Evolutionary conservation across 1,140 invertebrate genomes (phyloP).

Genomic region (Cyclargus thomasi): DNA sequence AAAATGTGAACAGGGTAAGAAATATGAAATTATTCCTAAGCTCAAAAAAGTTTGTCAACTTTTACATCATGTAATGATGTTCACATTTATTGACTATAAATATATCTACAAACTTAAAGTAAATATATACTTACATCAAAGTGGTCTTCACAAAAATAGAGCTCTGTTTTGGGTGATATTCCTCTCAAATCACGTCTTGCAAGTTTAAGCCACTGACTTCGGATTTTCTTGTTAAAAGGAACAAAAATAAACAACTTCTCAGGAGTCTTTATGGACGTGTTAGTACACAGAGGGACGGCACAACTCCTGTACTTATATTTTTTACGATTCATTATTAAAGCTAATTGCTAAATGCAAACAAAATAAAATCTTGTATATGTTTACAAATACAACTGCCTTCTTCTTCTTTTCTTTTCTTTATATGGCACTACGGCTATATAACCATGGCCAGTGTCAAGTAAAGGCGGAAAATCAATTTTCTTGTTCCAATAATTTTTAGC

Average conservation of each 20-base stretch:
- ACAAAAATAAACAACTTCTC: slow-evolving; percentile 23
- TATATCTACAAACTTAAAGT: slow-evolving; percentile 11
- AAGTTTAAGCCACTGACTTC: slow-evolving; percentile 28
- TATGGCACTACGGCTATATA: no score
- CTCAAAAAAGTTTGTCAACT: slow-evolving; percentile 15
- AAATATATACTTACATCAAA: slow-evolving; percentile 11
- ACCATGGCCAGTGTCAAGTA: no score
- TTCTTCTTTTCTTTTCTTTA: no score
- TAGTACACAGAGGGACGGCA: slow-evolving; percentile 25
- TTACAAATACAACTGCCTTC: no score
- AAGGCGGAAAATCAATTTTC: no score
- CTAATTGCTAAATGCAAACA: no score
- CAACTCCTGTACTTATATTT: slow-evolving; percentile 32
- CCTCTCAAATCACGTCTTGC: slow-evolving; percentile 16
- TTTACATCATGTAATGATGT: slow-evolving; percentile 4
- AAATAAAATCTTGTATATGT: no score
- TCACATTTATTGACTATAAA: neutral
- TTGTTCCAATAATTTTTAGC: no score
- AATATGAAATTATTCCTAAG: slow-evolving; percentile 1
- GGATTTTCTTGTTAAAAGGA: slow-evolving; percentile 21
- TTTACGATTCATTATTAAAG: no score
- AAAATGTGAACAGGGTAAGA: slow-evolving; percentile 13
- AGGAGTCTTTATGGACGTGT: slow-evolving; percentile 28
- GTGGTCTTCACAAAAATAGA: slow-evolving; percentile 26
- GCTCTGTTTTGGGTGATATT: neutral